Conservation (phyloP, 2,888 invertebrate genomes). For the Synanthedon andrenaeformis region DNA sequence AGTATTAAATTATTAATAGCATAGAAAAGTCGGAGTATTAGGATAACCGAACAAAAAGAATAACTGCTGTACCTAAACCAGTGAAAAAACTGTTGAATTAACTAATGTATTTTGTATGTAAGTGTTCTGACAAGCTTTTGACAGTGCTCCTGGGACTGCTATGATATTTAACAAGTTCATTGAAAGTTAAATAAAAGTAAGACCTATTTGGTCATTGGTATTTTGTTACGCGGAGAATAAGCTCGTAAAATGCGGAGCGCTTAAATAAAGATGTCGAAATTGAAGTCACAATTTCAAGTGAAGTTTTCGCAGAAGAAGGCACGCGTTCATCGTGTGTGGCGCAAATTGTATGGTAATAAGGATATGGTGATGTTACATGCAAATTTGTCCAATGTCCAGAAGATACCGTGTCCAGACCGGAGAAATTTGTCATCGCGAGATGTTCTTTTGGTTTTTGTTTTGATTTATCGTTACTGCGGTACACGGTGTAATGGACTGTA, state of each 20-base stretch:
- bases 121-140: constrained; percentile 15
- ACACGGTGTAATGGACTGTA: too few relatives aligned
- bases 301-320: constrained; percentile 26
- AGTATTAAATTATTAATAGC: too few relatives aligned
- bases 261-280: constrained; percentile 1
- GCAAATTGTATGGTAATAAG: constrained; percentile 60
- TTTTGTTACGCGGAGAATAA: neutral
- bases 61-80: too few relatives aligned
- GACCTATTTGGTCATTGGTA: neutral
- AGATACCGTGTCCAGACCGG: neutral
- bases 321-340: constrained; percentile 47
- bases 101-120: too few relatives aligned
- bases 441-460: too few relatives aligned
- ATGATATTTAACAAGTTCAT: constrained; percentile 1
- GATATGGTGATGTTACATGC: constrained; percentile 19
- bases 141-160: neutral
- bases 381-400: constrained; percentile 23
- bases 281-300: constrained; percentile 15
- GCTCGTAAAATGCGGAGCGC: constrained; percentile 24
- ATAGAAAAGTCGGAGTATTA: too few relatives aligned
- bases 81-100: too few relatives aligned
- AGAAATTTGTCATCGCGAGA: neutral
- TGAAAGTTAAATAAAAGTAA: neutral
- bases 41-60: too few relatives aligned
- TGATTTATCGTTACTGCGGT: too few relatives aligned